Percentiles rank a stretch among this genome's conserved stretches.
These are phyloP conservation scores for Zoanthus sociatus DNA, from an alignment of 92 coral and sea anemone genomes.

Conservation along the genomic window DNA sequence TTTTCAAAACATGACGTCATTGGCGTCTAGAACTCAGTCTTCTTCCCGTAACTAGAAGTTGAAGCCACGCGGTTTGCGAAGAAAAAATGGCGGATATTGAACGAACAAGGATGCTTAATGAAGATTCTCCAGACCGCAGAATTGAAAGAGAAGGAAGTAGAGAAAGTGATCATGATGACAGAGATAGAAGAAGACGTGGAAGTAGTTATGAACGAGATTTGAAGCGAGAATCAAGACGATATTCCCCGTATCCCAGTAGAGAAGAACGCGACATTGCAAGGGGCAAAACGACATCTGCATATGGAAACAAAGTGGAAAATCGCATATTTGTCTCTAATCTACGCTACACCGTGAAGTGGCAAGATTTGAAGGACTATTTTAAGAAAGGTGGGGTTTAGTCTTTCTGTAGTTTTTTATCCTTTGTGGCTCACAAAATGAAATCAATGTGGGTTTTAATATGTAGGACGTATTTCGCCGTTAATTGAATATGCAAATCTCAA, in stretches of 20 bases:
- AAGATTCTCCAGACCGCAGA: slow-evolving; percentile 74
- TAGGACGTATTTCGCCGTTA: too few relatives aligned
- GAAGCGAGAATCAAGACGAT: slow-evolving; percentile 82
- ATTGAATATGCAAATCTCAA: too few relatives aligned
- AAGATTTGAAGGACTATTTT: slow-evolving; percentile 91
- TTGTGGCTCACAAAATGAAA: background rate
- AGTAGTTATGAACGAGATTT: slow-evolving; percentile 90
- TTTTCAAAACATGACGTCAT: slow-evolving; percentile 23
- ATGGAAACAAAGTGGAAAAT: slow-evolving; percentile 71
- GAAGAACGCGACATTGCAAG: slow-evolving; percentile 55
- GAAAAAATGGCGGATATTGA: slow-evolving; percentile 65
- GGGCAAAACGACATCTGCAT: slow-evolving; percentile 35
- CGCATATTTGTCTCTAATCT: slow-evolving; percentile 90
- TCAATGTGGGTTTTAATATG: too few relatives aligned
- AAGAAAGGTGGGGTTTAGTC: slow-evolving; percentile 71
- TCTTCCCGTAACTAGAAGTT: background rate
- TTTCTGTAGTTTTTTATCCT: background rate
- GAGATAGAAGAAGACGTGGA: slow-evolving; percentile 84
- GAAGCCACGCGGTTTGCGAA: background rate
- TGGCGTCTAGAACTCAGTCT: background rate
- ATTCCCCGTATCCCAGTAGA: slow-evolving; percentile 79
- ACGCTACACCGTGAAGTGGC: slow-evolving; percentile 90
- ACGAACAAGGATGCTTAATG: slow-evolving; percentile 22
- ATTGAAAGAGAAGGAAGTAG: slow-evolving; percentile 87
- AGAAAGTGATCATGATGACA: slow-evolving; percentile 94